phyloP scores from a whole-genome alignment of 2,797 vertebrate genomes.

The Fistularia tabacaria region DNA sequence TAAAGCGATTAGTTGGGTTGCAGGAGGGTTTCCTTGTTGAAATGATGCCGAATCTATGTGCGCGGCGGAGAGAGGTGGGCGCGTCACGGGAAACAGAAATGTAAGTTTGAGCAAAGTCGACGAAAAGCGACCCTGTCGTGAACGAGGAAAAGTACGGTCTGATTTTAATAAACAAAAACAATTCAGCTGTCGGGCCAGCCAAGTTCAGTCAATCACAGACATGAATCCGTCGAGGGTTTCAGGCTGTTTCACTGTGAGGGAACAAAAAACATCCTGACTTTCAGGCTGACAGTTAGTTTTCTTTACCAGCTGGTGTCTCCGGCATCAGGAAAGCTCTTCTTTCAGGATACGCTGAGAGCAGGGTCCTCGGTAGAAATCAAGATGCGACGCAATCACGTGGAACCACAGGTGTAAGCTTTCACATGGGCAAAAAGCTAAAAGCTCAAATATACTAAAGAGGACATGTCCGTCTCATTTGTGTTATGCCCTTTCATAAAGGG shows the following conservation, averaged over 20 bases:
- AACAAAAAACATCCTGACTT: conserved; percentile 36
- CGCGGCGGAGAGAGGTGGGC: conserved; percentile 40
- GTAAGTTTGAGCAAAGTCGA: conserved; percentile 16
- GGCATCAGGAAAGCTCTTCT: conserved; percentile 12
- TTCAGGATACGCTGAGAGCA: not conserved
- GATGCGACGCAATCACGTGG: no score
- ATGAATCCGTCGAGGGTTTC: conserved; percentile 24
- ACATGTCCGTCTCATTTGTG: no score
- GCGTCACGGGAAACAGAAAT: conserved; percentile 24
- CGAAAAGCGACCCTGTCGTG: conserved; percentile 25
- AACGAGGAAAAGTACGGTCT: conserved; percentile 31
- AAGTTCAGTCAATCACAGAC: conserved; percentile 38
- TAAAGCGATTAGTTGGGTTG: conserved; percentile 41
- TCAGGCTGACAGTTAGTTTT: conserved; percentile 18
- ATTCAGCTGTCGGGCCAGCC: conserved; percentile 31
- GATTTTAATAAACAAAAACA: conserved; percentile 43
- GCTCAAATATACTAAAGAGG: no score
- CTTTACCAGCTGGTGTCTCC: not conserved
- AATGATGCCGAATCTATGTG: conserved; percentile 14
- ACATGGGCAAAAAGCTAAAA: no score
- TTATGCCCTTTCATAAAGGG: no score
- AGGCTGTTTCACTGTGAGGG: conserved; percentile 31
- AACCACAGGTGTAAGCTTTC: no score
- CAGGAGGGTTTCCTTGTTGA: conserved; percentile 8
- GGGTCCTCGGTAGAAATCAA: no score